Evolutionary conservation across 2,797 vertebrate genomes (phyloP).

Genomic region (Helostoma temminkii): DNA sequence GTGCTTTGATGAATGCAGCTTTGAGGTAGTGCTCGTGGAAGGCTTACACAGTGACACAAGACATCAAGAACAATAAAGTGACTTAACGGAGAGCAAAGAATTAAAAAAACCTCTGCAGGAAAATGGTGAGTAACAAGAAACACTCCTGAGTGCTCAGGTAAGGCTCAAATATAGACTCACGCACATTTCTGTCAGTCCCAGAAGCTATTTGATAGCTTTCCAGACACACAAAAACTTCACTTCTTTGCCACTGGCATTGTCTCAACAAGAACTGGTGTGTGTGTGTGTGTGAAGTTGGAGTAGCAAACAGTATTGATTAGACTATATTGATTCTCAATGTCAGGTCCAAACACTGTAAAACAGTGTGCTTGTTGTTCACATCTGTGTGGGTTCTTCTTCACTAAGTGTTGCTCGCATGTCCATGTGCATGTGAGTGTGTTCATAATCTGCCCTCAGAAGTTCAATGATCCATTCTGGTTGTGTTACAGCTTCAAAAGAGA

Average conservation of each 20-base stretch:
- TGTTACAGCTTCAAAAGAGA: not conserved
- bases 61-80: constrained; percentile 24
- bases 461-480: constrained; percentile 22
- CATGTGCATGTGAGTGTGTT: constrained; percentile 8
- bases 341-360: constrained; percentile 53
- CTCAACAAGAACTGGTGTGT: constrained; percentile 36
- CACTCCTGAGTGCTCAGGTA: constrained; percentile 35
- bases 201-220: constrained; percentile 55
- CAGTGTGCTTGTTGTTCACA: constrained; percentile 40
- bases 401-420: not conserved
- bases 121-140: constrained; percentile 39
- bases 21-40: constrained; percentile 43
- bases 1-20: constrained; percentile 76
- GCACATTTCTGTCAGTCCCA: constrained; percentile 38
- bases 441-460: constrained; percentile 34
- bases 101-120: constrained; percentile 20
- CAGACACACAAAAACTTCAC: constrained; percentile 35
- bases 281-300: constrained; percentile 55
- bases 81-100: constrained; percentile 15
- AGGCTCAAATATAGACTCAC: constrained; percentile 12
- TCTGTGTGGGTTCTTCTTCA: constrained; percentile 25
- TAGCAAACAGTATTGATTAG: constrained; percentile 56
- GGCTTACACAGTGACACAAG: constrained; percentile 7
- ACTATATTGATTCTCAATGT: constrained; percentile 62
- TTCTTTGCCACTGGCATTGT: constrained; percentile 55